Conservation (phyloP, 64 coral and sea anemone species). For the Acropora yongei region DNA sequence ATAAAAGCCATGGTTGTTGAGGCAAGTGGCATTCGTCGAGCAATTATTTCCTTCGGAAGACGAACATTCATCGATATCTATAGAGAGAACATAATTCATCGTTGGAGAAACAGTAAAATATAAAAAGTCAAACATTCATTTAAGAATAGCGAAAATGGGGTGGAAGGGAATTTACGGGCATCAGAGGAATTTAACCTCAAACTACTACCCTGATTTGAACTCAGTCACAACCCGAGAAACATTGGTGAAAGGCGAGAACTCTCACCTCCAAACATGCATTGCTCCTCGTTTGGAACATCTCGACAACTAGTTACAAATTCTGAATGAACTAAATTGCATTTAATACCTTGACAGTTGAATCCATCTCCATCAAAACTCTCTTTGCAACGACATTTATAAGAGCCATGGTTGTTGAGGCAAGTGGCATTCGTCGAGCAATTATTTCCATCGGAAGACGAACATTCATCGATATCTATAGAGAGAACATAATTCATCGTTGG, state of each 20-base stretch:
- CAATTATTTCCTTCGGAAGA: background rate
- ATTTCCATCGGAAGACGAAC: background rate
- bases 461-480: background rate
- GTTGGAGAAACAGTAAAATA: too few species aligned
- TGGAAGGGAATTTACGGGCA: too few species aligned
- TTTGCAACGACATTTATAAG: conserved; percentile 17
- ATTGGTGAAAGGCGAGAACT: too few species aligned
- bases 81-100: background rate
- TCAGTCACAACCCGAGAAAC: too few species aligned
- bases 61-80: background rate
- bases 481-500: background rate
- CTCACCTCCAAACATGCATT: too few species aligned
- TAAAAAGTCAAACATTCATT: too few species aligned
- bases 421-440: background rate
- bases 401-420: background rate
- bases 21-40: background rate
- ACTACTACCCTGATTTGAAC: too few species aligned
- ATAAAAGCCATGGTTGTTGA: background rate
- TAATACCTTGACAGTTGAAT: background rate
- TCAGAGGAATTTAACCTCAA: too few species aligned
- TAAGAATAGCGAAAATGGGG: too few species aligned
- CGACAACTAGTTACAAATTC: too few species aligned
- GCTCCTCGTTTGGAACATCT: too few species aligned
- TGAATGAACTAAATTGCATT: too few species aligned
- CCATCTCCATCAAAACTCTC: conserved; percentile 5